These are phyloP conservation scores for Flexamia atlantica DNA, from an alignment of 2,888 invertebrate species.

Conservation along the genomic window DNA sequence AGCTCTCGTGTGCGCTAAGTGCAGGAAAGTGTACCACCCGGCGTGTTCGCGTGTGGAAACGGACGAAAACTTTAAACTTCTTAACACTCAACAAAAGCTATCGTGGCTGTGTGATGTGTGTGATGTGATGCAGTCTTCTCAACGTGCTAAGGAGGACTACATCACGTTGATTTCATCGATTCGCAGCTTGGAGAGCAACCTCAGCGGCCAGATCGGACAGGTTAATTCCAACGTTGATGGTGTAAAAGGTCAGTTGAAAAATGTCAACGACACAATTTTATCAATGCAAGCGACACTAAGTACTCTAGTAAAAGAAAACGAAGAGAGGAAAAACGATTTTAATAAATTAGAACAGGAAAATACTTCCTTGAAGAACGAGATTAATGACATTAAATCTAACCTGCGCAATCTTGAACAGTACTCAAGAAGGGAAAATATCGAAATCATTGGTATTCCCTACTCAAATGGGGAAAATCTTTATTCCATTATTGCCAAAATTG, in stretches of 20 bases:
- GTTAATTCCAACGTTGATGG: not conserved
- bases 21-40: not conserved
- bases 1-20: not conserved
- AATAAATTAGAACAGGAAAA: not conserved
- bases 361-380: no score
- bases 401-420: no score
- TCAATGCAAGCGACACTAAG: not conserved
- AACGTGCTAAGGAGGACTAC: not conserved
- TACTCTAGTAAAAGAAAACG: not conserved
- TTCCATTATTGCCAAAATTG: no score
- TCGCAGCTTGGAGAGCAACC: not conserved
- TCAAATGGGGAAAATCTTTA: no score
- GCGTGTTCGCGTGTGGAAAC: not conserved
- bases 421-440: no score
- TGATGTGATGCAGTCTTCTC: not conserved
- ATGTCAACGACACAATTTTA: not conserved
- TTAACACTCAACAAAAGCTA: not conserved
- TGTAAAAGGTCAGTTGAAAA: constrained; percentile 3
- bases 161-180: not conserved
- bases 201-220: constrained; percentile 8
- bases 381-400: no score
- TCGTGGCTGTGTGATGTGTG: not conserved
- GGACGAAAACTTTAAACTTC: not conserved
- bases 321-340: not conserved
- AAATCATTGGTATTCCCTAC: no score